Conservation (phyloP, 2,113 vertebrate genomes). For the Lophochroa leadbeateri region DNA sequence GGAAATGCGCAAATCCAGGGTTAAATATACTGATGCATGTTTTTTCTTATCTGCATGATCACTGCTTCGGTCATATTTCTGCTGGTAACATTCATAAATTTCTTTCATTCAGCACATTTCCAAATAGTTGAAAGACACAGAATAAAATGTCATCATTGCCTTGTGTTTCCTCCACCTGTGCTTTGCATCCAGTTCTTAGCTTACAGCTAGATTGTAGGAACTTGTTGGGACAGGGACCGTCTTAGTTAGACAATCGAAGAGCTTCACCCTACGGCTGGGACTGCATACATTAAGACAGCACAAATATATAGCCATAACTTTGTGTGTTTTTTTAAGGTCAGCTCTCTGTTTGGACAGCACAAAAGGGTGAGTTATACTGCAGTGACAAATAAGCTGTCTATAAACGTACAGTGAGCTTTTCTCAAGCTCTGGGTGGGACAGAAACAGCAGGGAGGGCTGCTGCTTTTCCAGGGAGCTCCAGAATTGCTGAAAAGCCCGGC, state of each 20-base stretch:
- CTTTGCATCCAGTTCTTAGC: not conserved
- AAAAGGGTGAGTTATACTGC: not conserved
- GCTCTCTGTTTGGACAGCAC: not conserved
- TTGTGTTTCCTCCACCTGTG: not conserved
- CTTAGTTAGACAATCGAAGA: not conserved
- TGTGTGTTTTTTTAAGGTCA: not conserved
- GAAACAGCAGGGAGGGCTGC: not conserved
- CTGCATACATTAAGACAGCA: not conserved
- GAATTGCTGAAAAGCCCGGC: not conserved
- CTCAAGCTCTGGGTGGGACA: conserved; percentile 5
- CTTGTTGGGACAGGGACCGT: not conserved
- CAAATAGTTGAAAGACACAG: not conserved
- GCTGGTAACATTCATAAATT: not conserved
- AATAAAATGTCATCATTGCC: not conserved
- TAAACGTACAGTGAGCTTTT: not conserved
- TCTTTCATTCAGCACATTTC: not conserved
- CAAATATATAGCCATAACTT: not conserved
- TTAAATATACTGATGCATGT: not conserved
- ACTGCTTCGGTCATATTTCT: not conserved
- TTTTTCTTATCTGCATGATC: not conserved
- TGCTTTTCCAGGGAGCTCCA: not conserved
- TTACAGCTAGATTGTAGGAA: not conserved
- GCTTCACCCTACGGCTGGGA: not conserved
- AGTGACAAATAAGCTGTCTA: not conserved
- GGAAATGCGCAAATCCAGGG: not conserved